A percentile compares a stretch with the other conserved stretches of the same genome.
These are phyloP conservation scores for Oxycera nigricornis DNA, from an alignment of 2,888 invertebrate genomes.

Conservation along the genomic window DNA sequence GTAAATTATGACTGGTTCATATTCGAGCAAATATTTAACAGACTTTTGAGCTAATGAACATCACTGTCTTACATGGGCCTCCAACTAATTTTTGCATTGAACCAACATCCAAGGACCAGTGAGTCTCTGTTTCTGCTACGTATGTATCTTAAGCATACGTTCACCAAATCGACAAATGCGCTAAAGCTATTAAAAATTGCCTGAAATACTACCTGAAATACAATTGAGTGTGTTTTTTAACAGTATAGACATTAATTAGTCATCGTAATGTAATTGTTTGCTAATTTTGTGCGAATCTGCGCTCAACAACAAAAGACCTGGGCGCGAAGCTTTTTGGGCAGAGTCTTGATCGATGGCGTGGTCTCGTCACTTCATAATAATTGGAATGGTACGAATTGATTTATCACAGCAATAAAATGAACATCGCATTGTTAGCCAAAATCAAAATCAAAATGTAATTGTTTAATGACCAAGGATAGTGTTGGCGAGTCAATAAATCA, in stretches of 20 bases:
- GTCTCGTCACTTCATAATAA: not conserved
- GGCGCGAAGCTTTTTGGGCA: not conserved
- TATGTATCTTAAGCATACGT: not conserved
- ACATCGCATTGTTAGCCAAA: not conserved
- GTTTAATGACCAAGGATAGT: not conserved
- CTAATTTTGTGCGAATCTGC: not conserved
- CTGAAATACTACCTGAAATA: not conserved
- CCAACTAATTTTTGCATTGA: not conserved
- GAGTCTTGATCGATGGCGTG: not conserved
- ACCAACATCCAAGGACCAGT: not conserved
- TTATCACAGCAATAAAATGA: not conserved
- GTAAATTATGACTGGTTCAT: not conserved
- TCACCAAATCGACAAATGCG: not conserved
- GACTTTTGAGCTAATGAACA: not conserved
- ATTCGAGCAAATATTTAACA: not conserved
- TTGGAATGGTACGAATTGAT: slow-evolving; percentile 9
- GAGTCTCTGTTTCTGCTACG: not conserved
- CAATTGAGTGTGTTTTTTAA: no score
- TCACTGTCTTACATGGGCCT: not conserved
- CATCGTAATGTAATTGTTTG: not conserved
- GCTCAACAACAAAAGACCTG: not conserved
- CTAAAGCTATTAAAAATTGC: not conserved
- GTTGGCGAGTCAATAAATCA: slow-evolving; percentile 2
- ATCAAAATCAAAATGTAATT: slow-evolving; percentile 9
- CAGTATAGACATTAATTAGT: slow-evolving; percentile 11